Conservation (phyloP, 2,113 vertebrate species). For the Rhizomys pruinosus region DNA sequence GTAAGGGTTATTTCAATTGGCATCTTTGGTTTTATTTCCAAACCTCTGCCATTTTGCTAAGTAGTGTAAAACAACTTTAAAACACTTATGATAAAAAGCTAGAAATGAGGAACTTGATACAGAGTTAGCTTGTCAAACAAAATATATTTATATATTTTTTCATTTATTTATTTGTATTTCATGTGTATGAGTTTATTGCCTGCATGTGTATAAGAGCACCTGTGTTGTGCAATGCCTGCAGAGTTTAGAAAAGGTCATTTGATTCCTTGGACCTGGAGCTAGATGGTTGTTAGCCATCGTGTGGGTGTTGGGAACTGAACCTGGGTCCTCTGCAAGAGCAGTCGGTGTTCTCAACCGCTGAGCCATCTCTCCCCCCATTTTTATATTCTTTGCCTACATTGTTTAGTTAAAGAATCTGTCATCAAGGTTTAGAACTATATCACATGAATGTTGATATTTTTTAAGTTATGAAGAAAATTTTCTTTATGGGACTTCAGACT, state of each 20-base stretch:
- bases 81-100: slow-evolving; percentile 57
- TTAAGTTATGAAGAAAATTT: slow-evolving; percentile 45
- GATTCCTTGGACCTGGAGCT: too few relatives aligned
- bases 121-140: slow-evolving; percentile 63
- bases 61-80: slow-evolving; percentile 54
- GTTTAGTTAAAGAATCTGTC: slow-evolving; percentile 32
- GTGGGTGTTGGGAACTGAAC: too few relatives aligned
- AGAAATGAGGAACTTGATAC: slow-evolving; percentile 60
- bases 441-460: slow-evolving; percentile 60
- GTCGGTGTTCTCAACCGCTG: too few relatives aligned
- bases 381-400: background rate
- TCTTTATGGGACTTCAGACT: background rate
- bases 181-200: too few relatives aligned
- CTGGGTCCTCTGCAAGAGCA: too few relatives aligned
- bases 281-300: too few relatives aligned
- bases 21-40: slow-evolving; percentile 28
- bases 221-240: too few relatives aligned
- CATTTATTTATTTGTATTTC: too few relatives aligned
- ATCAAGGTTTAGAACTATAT: background rate
- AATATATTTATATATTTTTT: too few relatives aligned
- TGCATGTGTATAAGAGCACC: too few relatives aligned
- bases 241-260: too few relatives aligned
- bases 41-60: slow-evolving; percentile 45
- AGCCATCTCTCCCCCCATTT: too few relatives aligned
- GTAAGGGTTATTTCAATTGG: slow-evolving; percentile 5